Evolutionary conservation across 1,140 invertebrate genomes (phyloP).

Genomic region (Acromyrmex charruanus): DNA sequence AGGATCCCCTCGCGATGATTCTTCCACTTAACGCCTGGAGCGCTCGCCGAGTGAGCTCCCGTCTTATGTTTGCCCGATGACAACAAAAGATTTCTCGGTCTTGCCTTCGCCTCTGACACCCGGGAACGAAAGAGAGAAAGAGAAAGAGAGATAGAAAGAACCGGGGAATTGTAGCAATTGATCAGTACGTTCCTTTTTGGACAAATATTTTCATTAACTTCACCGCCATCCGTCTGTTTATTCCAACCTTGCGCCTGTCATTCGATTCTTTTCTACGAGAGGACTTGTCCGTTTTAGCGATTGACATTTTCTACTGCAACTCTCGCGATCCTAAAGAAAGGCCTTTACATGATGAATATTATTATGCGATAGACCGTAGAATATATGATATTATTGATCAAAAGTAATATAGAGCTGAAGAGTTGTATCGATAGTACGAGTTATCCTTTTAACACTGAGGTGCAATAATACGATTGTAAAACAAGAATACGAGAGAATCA

Average conservation of each 20-base stretch:
- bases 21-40: constrained; percentile 75
- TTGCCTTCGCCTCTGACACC: background rate
- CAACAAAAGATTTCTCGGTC: constrained; percentile 52
- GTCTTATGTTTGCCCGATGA: constrained; percentile 74
- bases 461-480: background rate
- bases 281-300: constrained; percentile 28
- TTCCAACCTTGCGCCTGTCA: constrained; percentile 23
- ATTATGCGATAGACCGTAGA: constrained; percentile 11
- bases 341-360: constrained; percentile 22
- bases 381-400: constrained; percentile 8
- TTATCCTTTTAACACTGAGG: background rate
- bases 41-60: constrained; percentile 74
- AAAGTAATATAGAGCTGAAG: constrained; percentile 2
- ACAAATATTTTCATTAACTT: constrained; percentile 60
- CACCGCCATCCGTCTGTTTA: constrained; percentile 24
- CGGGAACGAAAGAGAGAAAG: background rate
- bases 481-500: background rate
- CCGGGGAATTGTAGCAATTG: constrained; percentile 42
- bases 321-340: background rate
- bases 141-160: background rate
- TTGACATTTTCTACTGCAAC: constrained; percentile 26
- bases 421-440: background rate
- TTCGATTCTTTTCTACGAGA: constrained; percentile 14
- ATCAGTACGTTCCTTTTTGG: constrained; percentile 36
- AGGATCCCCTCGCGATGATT: constrained; percentile 73